A percentile compares a stretch with the other conserved stretches of the same genome.
Evolutionary conservation across 2,797 vertebrate species (phyloP).

Genomic region (Sebastes oblongus): DNA sequence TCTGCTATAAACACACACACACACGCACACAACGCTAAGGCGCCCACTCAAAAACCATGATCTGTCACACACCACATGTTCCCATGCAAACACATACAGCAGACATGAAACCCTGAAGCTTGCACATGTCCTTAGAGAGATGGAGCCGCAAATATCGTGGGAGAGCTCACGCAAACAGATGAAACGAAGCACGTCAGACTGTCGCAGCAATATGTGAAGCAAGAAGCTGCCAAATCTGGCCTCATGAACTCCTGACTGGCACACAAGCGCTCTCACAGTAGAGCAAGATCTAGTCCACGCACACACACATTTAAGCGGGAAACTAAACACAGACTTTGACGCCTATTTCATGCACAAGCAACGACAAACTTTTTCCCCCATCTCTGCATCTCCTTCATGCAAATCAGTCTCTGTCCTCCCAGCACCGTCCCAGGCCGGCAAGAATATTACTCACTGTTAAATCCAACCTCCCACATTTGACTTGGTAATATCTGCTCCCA

Average conservation of each 20-base stretch:
- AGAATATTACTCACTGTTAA: constrained; percentile 68
- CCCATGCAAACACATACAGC: constrained; percentile 1
- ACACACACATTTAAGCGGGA: neutral
- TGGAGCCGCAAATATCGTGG: constrained; percentile 13
- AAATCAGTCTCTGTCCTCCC: constrained; percentile 57
- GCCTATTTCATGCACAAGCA: neutral
- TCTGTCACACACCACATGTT: constrained; percentile 24
- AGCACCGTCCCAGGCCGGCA: constrained; percentile 46
- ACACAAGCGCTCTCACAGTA: constrained; percentile 1
- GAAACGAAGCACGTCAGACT: constrained; percentile 35
- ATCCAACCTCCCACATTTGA: constrained; percentile 76
- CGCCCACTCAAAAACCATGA: neutral
- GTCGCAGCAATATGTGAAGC: constrained; percentile 40
- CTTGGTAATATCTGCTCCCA: constrained; percentile 78
- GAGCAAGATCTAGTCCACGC: neutral
- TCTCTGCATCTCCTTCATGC: constrained; percentile 47
- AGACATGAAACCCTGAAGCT: constrained; percentile 31
- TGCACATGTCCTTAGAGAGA: constrained; percentile 10
- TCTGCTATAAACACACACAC: neutral
- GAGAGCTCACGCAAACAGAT: constrained; percentile 42
- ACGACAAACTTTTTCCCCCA: constrained; percentile 17
- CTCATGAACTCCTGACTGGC: constrained; percentile 48
- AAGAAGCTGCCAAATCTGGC: constrained; percentile 38
- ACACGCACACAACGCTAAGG: neutral
- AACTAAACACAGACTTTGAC: neutral